phyloP scores from a whole-genome alignment of 2,113 vertebrate genomes.

The Tachysurus vachellii region DNA sequence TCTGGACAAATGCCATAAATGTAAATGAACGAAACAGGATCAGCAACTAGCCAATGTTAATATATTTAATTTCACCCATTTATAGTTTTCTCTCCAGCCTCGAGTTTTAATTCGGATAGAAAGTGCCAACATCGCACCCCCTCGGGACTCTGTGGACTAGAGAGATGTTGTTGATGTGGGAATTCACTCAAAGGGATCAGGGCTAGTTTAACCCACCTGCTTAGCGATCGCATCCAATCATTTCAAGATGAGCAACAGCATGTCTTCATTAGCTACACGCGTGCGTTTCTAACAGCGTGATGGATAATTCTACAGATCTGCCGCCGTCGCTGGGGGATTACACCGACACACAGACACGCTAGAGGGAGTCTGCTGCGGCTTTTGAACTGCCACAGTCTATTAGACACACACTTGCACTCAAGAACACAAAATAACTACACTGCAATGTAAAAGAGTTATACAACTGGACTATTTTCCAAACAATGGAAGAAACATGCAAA shows the following conservation, averaged over 20 bases:
- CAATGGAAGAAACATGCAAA: background rate
- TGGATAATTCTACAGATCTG: background rate
- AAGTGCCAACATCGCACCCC: background rate
- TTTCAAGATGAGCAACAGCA: background rate
- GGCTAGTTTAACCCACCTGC: background rate
- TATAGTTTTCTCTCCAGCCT: background rate
- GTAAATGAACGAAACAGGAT: background rate
- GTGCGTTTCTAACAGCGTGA: background rate
- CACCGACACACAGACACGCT: background rate
- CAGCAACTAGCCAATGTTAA: background rate
- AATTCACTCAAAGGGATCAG: no score
- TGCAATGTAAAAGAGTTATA: background rate
- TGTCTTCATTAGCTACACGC: background rate
- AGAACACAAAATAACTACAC: constrained; percentile 1
- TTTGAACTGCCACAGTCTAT: constrained; percentile 14
- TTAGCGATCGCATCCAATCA: background rate
- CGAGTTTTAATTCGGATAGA: background rate
- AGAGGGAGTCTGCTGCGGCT: background rate
- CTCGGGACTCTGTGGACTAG: background rate
- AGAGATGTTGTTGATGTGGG: background rate
- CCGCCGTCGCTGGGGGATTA: background rate
- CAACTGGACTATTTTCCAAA: background rate
- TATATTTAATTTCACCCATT: background rate
- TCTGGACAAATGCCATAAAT: background rate
- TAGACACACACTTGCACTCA: background rate